These are phyloP conservation scores for Schizaphis graminum DNA, from an alignment of 2,888 invertebrate genomes.

Conservation along the genomic window DNA sequence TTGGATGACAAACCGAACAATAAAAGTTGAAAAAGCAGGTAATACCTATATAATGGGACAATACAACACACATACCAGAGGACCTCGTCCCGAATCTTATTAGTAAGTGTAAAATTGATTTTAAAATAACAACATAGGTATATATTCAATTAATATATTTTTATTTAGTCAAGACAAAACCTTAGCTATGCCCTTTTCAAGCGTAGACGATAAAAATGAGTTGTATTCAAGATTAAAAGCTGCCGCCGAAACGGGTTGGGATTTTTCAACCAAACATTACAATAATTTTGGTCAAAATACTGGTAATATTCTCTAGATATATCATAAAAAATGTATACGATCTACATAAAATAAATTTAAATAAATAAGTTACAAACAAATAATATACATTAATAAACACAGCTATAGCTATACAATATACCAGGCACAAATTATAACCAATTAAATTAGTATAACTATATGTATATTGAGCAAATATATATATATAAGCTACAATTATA, in stretches of 20 bases:
- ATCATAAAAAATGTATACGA: neutral
- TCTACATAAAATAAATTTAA: neutral
- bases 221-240: slow-evolving; percentile 82
- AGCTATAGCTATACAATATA: neutral
- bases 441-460: neutral
- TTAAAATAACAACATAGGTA: neutral
- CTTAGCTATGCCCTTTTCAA: slow-evolving; percentile 72
- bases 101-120: slow-evolving; percentile 68
- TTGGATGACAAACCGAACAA: slow-evolving; percentile 76
- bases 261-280: slow-evolving; percentile 88
- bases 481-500: no score
- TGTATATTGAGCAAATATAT: neutral
- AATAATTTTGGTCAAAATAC: slow-evolving; percentile 70
- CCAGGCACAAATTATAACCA: neutral
- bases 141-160: neutral
- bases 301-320: slow-evolving; percentile 26
- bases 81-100: slow-evolving; percentile 82
- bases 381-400: neutral
- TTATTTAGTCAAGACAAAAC: slow-evolving; percentile 75
- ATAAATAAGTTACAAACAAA: neutral
- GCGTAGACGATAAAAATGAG: slow-evolving; percentile 73
- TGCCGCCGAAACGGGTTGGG: slow-evolving; percentile 90
- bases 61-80: slow-evolving; percentile 76
- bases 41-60: slow-evolving; percentile 75
- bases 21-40: slow-evolving; percentile 72